Evolutionary conservation across 2,888 invertebrate genomes (phyloP), one percentile per base, ranked within the genome.

Genomic region (Portevinia maculata): DNA sequence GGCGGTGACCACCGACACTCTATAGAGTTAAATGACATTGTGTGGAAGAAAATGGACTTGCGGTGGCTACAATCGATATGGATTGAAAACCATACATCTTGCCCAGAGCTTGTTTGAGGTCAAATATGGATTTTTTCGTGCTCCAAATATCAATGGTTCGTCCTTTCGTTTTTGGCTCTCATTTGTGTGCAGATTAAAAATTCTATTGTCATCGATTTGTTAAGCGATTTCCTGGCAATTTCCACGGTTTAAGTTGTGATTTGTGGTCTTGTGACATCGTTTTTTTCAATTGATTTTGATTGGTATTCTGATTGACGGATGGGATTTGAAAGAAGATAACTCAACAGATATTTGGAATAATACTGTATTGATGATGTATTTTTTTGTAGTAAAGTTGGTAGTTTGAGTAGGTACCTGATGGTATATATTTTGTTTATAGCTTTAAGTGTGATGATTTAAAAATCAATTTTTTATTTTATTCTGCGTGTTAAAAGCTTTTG

Each of bases 1-100:
- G 24, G n/a, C 4, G 6, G 48, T 17, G n/a, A 2, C 9, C 8
- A 15, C 15, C 13, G 3, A 6, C n/a, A 3, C 5, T 48, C n/a
- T 19, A 24, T 9, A 8, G 46, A 17, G 6, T 9, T 9, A n/a
- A 3, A 9, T 28, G 50, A 50, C 28, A 50, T 28, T 53, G 53
- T 41, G 59, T 11, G 41, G 7, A 41, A 59, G 41, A 59, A 59
- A 59, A 44, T 41, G 24, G 44, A 59, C 39, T 59, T 55, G 55
- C 28, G 37, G 55, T n/a, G 9, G 53, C 11, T 11, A 39, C 8
- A 3, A 19, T 1, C 41, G 17, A 9, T 34, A 34, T 41, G 19
- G 11, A 44, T 44, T 44, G 17, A 21, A 44, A 44, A 44, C 9
- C 19, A 28, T n/a, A 50, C 9, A 0, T 46, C n/a, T 21, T 19